Evolutionary conservation across 2,113 vertebrate species (phyloP).

Genomic region (Neopipo cinnamomea): DNA sequence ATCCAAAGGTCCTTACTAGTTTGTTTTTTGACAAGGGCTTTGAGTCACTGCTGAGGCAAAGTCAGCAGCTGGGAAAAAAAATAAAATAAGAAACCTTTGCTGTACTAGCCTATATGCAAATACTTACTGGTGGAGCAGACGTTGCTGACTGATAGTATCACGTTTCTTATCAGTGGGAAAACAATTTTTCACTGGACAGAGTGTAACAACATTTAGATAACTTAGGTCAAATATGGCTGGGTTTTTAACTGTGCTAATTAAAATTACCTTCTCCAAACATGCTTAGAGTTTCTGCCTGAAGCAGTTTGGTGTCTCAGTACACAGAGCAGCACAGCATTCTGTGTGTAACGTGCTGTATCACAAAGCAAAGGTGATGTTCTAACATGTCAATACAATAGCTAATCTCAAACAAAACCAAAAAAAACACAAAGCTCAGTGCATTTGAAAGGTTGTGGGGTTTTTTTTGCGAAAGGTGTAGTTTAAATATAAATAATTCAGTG

Average conservation of each 20-base stretch:
- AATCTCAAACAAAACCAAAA: neutral
- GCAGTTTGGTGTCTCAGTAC: neutral
- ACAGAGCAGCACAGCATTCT: neutral
- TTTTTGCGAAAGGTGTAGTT: neutral
- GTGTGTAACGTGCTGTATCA: accelerated
- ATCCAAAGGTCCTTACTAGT: neutral
- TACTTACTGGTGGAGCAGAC: neutral
- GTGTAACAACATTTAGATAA: neutral
- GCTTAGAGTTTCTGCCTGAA: neutral
- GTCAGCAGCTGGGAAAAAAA: neutral
- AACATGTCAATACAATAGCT: neutral
- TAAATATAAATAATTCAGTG: neutral
- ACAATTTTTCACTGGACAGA: neutral
- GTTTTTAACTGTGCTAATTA: neutral
- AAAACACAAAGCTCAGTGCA: neutral
- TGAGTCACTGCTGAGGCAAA: neutral
- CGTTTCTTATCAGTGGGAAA: conserved; percentile 13
- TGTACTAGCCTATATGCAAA: neutral
- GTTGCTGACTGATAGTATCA: neutral
- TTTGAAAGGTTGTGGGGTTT: neutral
- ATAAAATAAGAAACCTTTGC: neutral
- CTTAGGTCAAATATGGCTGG: neutral
- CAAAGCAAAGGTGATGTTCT: neutral
- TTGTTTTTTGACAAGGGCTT: neutral
- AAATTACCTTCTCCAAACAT: neutral